Conservation (phyloP, 2,888 invertebrate genomes). For the Apodemia mormo region DNA sequence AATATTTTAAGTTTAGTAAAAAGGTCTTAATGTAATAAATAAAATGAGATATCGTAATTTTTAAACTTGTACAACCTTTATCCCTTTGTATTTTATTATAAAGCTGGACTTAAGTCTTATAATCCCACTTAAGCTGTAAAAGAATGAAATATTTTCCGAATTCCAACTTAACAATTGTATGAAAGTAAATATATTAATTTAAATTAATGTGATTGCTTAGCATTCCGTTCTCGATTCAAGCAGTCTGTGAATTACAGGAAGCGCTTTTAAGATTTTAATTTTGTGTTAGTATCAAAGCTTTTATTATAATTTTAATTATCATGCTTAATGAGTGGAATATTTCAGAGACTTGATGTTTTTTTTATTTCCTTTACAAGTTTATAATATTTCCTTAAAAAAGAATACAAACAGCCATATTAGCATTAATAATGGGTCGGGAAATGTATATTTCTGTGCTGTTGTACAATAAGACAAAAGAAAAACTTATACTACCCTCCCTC, state of each 20-base stretch:
- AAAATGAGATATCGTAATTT: background rate
- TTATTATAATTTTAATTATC: too few species aligned
- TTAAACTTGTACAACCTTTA: background rate
- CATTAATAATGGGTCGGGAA: too few species aligned
- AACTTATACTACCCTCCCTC: too few species aligned
- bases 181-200: background rate
- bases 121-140: background rate
- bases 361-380: too few species aligned
- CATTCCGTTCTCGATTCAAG: background rate
- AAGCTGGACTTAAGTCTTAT: background rate
- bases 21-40: background rate
- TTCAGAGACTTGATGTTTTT: too few species aligned
- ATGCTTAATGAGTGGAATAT: too few species aligned
- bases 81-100: background rate
- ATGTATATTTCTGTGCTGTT: too few species aligned
- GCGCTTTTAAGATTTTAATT: background rate
- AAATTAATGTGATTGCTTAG: background rate
- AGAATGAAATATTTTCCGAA: conserved; percentile 5
- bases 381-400: too few species aligned
- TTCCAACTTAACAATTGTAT: background rate
- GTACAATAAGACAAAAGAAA: too few species aligned
- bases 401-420: too few species aligned
- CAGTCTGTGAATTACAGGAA: background rate
- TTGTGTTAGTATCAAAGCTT: background rate
- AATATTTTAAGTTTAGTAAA: background rate